Conservation (phyloP, 1,140 invertebrate species). For the Stegodyphus mimosarum region DNA sequence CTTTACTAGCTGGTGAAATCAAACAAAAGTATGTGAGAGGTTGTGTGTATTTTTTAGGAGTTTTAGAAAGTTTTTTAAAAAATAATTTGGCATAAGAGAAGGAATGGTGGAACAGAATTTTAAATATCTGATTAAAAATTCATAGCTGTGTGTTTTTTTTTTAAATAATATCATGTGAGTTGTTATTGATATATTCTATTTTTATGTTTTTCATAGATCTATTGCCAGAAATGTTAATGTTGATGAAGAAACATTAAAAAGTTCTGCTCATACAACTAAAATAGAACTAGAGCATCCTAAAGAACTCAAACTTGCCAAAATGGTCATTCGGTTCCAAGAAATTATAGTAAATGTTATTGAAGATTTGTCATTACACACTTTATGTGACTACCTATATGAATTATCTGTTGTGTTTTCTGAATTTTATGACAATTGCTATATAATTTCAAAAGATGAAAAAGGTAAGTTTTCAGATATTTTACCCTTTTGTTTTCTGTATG, state of each 20-base stretch:
- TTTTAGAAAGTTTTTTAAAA: no score
- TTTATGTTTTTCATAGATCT: slow-evolving; percentile 61
- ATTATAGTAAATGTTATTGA: slow-evolving; percentile 84
- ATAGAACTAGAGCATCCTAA: slow-evolving; percentile 87
- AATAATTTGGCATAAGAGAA: no score
- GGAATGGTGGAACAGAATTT: no score
- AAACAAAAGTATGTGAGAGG: no score
- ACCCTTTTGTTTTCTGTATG: neutral
- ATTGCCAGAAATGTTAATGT: slow-evolving; percentile 85
- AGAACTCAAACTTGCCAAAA: slow-evolving; percentile 95
- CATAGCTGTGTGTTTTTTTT: no score
- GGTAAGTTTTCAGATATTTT: slow-evolving; percentile 63
- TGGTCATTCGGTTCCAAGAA: slow-evolving; percentile 81
- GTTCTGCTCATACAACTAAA: slow-evolving; percentile 71
- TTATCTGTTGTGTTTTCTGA: slow-evolving; percentile 90
- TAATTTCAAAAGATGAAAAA: slow-evolving; percentile 86
- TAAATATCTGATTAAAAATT: no score
- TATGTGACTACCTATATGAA: slow-evolving; percentile 98
- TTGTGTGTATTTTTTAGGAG: no score
- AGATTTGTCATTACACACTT: slow-evolving; percentile 86
- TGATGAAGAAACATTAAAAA: slow-evolving; percentile 72
- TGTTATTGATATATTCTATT: no score
- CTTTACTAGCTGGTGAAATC: no score
- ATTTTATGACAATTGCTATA: slow-evolving; percentile 98
- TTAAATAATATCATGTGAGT: no score